Evolutionary conservation across 2,888 invertebrate species (phyloP).

Genomic region (Drosophila parthenogenetica): DNA sequence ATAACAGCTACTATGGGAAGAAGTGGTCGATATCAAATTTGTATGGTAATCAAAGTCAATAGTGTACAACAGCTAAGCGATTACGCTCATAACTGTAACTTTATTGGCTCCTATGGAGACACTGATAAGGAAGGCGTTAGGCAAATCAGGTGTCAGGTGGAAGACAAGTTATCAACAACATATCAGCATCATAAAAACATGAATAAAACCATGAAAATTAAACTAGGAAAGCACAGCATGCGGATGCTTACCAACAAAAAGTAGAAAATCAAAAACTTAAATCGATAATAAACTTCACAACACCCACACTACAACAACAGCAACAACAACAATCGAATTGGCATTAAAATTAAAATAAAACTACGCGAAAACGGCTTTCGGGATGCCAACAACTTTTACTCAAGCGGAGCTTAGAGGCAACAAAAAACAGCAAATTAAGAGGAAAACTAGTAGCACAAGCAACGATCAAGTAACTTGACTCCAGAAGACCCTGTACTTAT

Average conservation of each 20-base stretch:
- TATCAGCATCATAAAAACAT: no score
- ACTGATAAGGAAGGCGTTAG: no score
- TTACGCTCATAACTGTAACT: no score
- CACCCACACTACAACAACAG: constrained; percentile 1
- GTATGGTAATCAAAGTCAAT: no score
- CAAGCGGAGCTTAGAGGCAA: no score
- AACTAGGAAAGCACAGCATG: background rate
- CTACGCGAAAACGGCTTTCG: constrained; percentile 1
- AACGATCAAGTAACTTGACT: no score
- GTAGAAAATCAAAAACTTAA: background rate
- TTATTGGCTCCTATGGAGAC: no score
- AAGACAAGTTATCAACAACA: background rate
- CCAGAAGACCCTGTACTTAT: no score
- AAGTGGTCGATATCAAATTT: no score
- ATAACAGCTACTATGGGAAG: no score
- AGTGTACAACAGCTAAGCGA: no score
- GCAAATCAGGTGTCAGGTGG: no score
- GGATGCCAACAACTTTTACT: constrained; percentile 10
- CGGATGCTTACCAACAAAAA: background rate
- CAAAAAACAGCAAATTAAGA: background rate
- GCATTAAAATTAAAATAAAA: background rate
- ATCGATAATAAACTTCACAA: background rate
- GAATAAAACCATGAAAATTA: background rate
- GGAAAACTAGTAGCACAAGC: background rate
- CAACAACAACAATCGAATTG: background rate